Base-by-base conservation (phyloP, 2,888 invertebrate species). In the Syritta pipiens region DNA sequence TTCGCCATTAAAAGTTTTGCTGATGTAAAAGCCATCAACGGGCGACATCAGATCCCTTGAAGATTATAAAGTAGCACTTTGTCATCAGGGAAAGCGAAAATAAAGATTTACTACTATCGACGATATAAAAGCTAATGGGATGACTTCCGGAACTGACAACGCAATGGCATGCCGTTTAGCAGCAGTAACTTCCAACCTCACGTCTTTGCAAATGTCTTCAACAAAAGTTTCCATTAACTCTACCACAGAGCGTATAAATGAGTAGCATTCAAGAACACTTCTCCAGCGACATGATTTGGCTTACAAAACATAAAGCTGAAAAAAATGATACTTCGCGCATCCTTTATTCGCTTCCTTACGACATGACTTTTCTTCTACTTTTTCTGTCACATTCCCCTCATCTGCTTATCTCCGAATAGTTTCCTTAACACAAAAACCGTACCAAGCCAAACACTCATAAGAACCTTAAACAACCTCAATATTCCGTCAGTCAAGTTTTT, bases 41-140 rank as follows among this genome's bases (percentile, higher is more conserved):
- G n/a, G n/a, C n/a, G n/a, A 22, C 7, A 22, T 20, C 37, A 44
- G 20, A 9, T 44, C 20, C 26, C 12, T 6, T 1, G 10, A 17
- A 22, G 19, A 48, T 6, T 19, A 55, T 14, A 40, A 53, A 48
- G 35, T 4, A 32, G 12, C 62, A 71, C 71, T 72, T 55, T 63
- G 71, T 63, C 55, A 55, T 55, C 9, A 63, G 53, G 71, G 77
- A 77, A 77, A 65, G 48, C 17, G 35, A 59, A 53, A 72, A 77
- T 77, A 72, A 71, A 60, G 48, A 77, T 77, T 77, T 77, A 77
- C 77, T 71, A 32, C 60, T 19, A 40, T 71, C 48, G 60, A 12
- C 26, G 53, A 71, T 55, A 77, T 77, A 65, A 77, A 77, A 77
- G 60, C 77, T 77, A 77, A 77, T 77, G 77, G 77, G 9, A 72